Base-by-base conservation (phyloP, 2,888 invertebrate genomes). In the Neoitamus cyanurus region DNA sequence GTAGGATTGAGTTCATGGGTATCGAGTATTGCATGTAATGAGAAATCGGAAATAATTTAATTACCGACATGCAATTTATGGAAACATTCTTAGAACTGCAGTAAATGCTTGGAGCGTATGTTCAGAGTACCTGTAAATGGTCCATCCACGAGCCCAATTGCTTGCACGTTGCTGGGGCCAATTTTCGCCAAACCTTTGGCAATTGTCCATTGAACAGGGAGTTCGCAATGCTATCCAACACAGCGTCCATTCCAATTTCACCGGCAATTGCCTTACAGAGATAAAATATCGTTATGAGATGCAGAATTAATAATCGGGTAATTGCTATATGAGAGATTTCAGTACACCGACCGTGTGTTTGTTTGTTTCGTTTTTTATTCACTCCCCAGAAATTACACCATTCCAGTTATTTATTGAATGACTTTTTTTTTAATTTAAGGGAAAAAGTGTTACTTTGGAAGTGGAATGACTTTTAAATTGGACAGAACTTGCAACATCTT, bases 191-290 rank as follows among this genome's bases (percentile, higher is more conserved):
- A 86, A 94, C 94, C 28, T 90, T 89, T 7, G 98, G 98, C 88
- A 98, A 92, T 88, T 94, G 94, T 3, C 97, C 97, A 91, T 97
- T 97, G 92, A 95, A 97, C 88, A 98, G 92, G 11, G 96, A 94
- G 89, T 93, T 93, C 0, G 97, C 94, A 34, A 98, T 95, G 90
- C 95, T 96, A 90, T 98, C 98, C 85, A 98, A 91, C 69, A 94
- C 92, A 25, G 93, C 93, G 90, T 97, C 97, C 97, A 98, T 97
- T 77, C 97, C 97, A 87, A 97, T 97, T 92, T 98, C 97, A 37
- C 98, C 98, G 3, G 96, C 95, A 84, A 98, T 92, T 0, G 97
- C 98, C 93, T 94, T 88, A 4, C 88, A 70, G 85, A 73, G 34
- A 46, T 84, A 25, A 80, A 72, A 83, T 84, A 36, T 77, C 68